phyloP scores from a whole-genome alignment of 2,888 invertebrate genomes.

The Stenchaetothrips biformis region DNA sequence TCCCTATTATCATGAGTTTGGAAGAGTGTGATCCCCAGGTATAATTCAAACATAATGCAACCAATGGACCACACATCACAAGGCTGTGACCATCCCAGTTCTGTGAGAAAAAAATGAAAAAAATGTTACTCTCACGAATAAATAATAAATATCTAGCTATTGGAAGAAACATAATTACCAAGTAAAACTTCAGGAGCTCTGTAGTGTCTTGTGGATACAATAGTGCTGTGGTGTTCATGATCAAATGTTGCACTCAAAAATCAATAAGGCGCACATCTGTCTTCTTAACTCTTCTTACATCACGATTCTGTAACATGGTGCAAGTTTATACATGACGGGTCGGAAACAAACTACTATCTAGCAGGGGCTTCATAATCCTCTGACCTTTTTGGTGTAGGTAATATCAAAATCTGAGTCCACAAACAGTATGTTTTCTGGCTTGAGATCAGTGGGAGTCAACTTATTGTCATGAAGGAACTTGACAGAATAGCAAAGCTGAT shows the following conservation, averaged over 20 bases:
- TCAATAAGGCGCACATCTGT: constrained; percentile 96
- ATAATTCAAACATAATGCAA: constrained; percentile 98
- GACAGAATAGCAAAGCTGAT: constrained; percentile 94
- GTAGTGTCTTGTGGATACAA: constrained; percentile 98
- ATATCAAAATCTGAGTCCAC: constrained; percentile 85
- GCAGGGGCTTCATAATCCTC: not conserved
- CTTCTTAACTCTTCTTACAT: constrained; percentile 79
- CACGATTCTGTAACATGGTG: constrained; percentile 62
- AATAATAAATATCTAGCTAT: not conserved
- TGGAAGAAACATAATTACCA: constrained; percentile 53
- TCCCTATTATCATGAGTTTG: constrained; percentile 99
- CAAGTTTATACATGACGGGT: constrained; percentile 20
- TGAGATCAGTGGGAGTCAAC: constrained; percentile 98
- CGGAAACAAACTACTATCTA: constrained; percentile 5
- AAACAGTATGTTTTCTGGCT: constrained; percentile 98
- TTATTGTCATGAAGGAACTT: constrained; percentile 97
- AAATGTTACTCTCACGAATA: not conserved
- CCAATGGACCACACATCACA: constrained; percentile 99
- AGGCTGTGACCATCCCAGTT: constrained; percentile 97
- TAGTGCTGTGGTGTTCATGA: constrained; percentile 99
- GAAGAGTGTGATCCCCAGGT: constrained; percentile 96
- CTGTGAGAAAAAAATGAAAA: constrained; percentile 52
- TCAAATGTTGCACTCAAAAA: constrained; percentile 99
- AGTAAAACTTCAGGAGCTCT: constrained; percentile 98
- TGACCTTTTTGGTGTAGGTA: constrained; percentile 37